Evolutionary conservation across 2,888 invertebrate species (phyloP), one percentile per base, ranked within the genome.

Genomic region (Drosophila barbarae): DNA sequence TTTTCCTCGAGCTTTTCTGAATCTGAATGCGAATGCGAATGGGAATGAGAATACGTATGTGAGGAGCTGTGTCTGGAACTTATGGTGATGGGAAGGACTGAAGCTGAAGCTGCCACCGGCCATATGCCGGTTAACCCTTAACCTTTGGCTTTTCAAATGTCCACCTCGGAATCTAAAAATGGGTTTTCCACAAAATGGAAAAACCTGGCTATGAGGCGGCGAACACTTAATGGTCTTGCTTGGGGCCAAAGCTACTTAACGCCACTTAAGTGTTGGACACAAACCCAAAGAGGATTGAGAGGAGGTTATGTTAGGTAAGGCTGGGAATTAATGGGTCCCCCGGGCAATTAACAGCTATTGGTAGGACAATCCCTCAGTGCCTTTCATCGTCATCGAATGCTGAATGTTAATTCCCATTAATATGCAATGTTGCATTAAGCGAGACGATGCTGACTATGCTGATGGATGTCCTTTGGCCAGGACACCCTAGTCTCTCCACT

Each of bases 81-180:
- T 30, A 10, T 30, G 30, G 30, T 30, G 30, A 30, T 30, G 30
- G 6, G 3, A 9, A 28, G 28, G 28, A 28, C 8, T 8, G 26
- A 26, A 5, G 26, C 26, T 30, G 38, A 28, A 39, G 23, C 44
- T 35, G 54, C 54, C 54, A 35, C 5, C 15, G 26, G 35, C 36
- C 55, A 56, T 56, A 46, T 61, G 60, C 35, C 49, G 59, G 21
- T 39, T 44, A 38, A 61, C 51, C 61, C 52, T 44, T 61, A 21
- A 63, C 61, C 61, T 63, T 63, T 63, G 41, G 12, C 36, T 26
- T 26, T 26, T 28, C 51, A 36, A 50, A 36, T 36, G 36, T 44
- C 51, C 51, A 50, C 21, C 41, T 42, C 30, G 5, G 13, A 1
- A n/a, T 42, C 57, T 57, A 57, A 34, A 55, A 56, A 44, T 44